Conservation (phyloP, 2,113 vertebrate species). For the Tragulus kanchil region DNA sequence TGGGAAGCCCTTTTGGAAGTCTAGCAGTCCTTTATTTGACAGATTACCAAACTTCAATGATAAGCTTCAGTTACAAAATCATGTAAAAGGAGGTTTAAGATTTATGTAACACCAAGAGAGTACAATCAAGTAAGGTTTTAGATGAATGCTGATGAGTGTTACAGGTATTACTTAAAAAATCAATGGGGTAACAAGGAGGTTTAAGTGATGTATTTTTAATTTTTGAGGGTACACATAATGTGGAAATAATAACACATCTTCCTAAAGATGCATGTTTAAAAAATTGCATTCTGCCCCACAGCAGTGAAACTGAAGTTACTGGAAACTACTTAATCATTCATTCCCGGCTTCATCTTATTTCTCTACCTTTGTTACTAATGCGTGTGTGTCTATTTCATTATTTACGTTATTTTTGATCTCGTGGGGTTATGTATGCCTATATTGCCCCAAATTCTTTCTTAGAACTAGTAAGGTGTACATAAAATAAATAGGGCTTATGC, state of each 20-base stretch:
- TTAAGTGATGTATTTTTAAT: no score
- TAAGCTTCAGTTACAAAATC: slow-evolving; percentile 58
- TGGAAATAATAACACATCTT: neutral
- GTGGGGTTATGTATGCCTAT: neutral
- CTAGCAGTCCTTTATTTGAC: slow-evolving; percentile 7
- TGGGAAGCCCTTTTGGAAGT: no score
- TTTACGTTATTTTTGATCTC: slow-evolving; percentile 13
- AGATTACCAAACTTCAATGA: slow-evolving; percentile 16
- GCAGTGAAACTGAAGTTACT: neutral
- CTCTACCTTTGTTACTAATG: neutral
- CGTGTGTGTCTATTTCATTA: neutral
- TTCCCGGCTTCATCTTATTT: neutral
- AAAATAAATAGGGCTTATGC: neutral
- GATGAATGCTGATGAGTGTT: neutral
- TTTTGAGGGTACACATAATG: neutral
- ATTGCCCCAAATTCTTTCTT: neutral
- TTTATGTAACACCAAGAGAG: slow-evolving; percentile 44
- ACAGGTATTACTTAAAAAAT: no score
- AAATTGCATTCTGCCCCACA: neutral
- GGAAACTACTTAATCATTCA: neutral
- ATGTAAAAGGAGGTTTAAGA: slow-evolving; percentile 27
- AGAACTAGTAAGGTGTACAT: neutral
- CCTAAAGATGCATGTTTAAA: neutral
- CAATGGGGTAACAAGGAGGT: no score
- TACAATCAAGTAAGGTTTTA: slow-evolving; percentile 23